phyloP scores from a whole-genome alignment of 2,797 vertebrate genomes.

The Streptopelia turtur region DNA sequence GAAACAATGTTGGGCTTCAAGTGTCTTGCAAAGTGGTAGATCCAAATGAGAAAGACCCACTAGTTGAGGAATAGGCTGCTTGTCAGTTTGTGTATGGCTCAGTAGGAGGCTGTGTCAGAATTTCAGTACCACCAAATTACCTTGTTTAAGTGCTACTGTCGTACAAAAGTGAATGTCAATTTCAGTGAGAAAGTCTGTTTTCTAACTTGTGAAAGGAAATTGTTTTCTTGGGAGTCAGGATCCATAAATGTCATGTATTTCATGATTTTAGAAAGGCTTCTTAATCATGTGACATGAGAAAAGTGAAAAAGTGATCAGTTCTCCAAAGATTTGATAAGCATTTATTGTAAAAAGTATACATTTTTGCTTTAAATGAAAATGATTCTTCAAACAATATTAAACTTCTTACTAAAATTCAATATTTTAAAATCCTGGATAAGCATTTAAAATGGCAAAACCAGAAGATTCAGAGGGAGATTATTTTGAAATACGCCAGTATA shows the following conservation, averaged over 20 bases:
- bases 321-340: background rate
- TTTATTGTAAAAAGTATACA: background rate
- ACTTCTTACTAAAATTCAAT: background rate
- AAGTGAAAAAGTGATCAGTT: background rate
- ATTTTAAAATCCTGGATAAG: constrained; percentile 25
- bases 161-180: constrained; percentile 30
- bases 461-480: background rate
- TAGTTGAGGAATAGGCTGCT: background rate
- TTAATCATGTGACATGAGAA: background rate
- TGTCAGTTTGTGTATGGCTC: constrained; percentile 16
- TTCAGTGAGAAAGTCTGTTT: constrained; percentile 30
- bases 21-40: background rate
- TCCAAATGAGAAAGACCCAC: background rate
- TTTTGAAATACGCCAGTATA: background rate
- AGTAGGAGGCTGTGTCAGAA: constrained; percentile 22
- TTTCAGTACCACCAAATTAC: constrained; percentile 15
- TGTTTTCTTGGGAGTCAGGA: constrained; percentile 1
- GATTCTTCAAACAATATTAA: constrained; percentile 1
- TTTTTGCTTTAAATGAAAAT: constrained; percentile 20
- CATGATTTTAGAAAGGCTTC: constrained; percentile 6
- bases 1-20: background rate
- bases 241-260: background rate
- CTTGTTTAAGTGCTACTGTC: constrained; percentile 23
- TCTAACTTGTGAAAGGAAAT: constrained; percentile 11
- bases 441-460: background rate